phyloP scores from a whole-genome alignment of 2,888 invertebrate genomes.

The Odontomyia ornata region DNA sequence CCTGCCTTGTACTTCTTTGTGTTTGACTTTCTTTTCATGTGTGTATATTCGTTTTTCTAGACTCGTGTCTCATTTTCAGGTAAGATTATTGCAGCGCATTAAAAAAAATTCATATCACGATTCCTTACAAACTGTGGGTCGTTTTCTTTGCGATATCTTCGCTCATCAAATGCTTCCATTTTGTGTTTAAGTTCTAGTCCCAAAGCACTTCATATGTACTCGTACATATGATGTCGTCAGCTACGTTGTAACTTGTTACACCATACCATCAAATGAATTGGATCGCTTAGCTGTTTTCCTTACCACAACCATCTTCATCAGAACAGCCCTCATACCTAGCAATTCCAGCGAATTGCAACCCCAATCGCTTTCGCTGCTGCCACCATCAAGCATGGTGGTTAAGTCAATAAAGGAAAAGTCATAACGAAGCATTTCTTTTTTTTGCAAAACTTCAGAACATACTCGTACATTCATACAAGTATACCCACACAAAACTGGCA shows the following conservation, averaged over 20 bases:
- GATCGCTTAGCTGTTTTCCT: background rate
- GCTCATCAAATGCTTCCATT: slow-evolving; percentile 18
- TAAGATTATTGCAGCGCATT: too few species aligned
- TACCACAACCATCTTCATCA: slow-evolving; percentile 18
- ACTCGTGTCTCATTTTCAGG: too few species aligned
- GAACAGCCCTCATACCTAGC: background rate
- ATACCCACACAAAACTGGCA: slow-evolving; percentile 16
- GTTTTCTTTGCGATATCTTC: slow-evolving; percentile 46
- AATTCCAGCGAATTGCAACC: slow-evolving; percentile 24
- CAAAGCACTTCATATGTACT: too few species aligned
- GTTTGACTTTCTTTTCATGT: too few species aligned
- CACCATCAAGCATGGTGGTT: slow-evolving; percentile 46
- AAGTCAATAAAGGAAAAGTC: slow-evolving; percentile 51
- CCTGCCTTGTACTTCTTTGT: too few species aligned
- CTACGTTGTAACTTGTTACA: slow-evolving; percentile 30
- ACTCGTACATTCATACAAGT: background rate
- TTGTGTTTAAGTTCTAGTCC: too few species aligned
- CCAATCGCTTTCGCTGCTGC: slow-evolving; percentile 36
- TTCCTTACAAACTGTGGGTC: slow-evolving; percentile 46
- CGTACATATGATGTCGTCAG: background rate
- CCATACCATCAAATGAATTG: slow-evolving; percentile 16
- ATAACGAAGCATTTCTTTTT: slow-evolving; percentile 49
- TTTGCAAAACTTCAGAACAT: slow-evolving; percentile 16
- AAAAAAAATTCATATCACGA: slow-evolving; percentile 48
- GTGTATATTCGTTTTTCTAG: too few species aligned